Evolutionary conservation across 2,113 vertebrate species (phyloP), one percentile per base, ranked within the genome.

Genomic region (Eulemur rufifrons): DNA sequence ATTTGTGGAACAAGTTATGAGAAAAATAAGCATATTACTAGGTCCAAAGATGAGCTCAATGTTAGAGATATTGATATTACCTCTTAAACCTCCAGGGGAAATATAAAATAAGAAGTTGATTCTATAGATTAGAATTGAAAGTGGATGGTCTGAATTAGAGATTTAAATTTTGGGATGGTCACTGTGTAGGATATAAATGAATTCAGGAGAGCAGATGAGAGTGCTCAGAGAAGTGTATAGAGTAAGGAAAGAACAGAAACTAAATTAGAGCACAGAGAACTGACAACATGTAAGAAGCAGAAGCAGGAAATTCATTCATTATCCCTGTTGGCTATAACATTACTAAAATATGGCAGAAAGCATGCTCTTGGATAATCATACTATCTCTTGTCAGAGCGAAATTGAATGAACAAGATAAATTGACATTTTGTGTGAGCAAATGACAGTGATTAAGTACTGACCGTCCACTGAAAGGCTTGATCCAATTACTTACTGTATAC

Each of bases 361-460:
- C 39, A 93, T 76, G 54, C 61, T 93, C 68, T 94, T 83, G 54
- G 96, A 94, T 94, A 97, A 97, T 96, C 91, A 74, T 52, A 54
- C 87, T 64, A 77, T 95, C 81, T 96, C 95, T 92, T 96, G 90
- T 92, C 95, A 95, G 64, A 97, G 52, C 89, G 76, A 95, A 97
- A 95, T 97, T 94, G 92, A 97, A 95, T 96, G 86, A 97, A 76
- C 50, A 84, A 97, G 95, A 97, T 85, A 98, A 98, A 97, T 54
- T 93, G 97, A 96, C 76, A 87, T 92, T 96, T 94, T 97, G 47
- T 96, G 87, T 86, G 90, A 54, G 52, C 37, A 97, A 97, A 94
- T 98, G 92, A 97, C 88, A 96, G 42, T 97, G 97, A 98, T 92
- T 97, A 98, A 98, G 90, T 96, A 88, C 76, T 96, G 94, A 80